Evolutionary conservation across 2,888 invertebrate species (phyloP).

Genomic region (Aspidiotus rigidus): DNA sequence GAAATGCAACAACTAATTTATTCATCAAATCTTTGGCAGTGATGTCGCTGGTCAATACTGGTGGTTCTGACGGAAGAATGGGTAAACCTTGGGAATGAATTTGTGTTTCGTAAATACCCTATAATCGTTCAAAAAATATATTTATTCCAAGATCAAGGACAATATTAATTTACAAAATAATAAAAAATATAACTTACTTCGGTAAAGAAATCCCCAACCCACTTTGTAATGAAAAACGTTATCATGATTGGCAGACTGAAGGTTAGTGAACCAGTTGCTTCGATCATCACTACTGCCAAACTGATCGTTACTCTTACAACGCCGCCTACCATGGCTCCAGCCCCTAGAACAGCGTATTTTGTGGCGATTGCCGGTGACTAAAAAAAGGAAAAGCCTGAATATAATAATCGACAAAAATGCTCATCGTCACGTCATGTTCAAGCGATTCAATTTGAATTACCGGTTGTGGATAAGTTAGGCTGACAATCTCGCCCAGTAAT

Average conservation of each 20-base stretch:
- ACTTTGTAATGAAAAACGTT: constrained; percentile 54
- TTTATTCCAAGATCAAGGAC: neutral
- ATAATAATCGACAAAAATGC: neutral
- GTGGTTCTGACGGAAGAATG: constrained; percentile 39
- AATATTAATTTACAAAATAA: neutral
- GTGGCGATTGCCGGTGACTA: constrained; percentile 45
- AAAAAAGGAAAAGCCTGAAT: constrained; percentile 8
- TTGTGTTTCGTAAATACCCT: constrained; percentile 40
- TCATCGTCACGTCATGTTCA: constrained; percentile 7
- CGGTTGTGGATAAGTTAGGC: constrained; percentile 40
- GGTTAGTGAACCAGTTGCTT: constrained; percentile 53
- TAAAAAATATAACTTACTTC: constrained; percentile 45
- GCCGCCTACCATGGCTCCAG: constrained; percentile 52
- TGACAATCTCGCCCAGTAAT: constrained; percentile 47
- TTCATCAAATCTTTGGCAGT: constrained; percentile 40
- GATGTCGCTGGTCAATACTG: constrained; percentile 39
- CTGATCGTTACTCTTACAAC: constrained; percentile 56
- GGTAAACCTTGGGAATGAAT: constrained; percentile 39
- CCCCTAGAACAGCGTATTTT: constrained; percentile 55
- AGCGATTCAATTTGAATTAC: constrained; percentile 35
- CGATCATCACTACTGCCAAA: constrained; percentile 55
- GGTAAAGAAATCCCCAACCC: constrained; percentile 57
- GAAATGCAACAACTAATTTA: constrained; percentile 38
- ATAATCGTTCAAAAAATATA: neutral
- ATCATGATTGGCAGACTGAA: constrained; percentile 57